phyloP scores from a whole-genome alignment of 1,140 invertebrate species.

The Euborellia annulipes region DNA sequence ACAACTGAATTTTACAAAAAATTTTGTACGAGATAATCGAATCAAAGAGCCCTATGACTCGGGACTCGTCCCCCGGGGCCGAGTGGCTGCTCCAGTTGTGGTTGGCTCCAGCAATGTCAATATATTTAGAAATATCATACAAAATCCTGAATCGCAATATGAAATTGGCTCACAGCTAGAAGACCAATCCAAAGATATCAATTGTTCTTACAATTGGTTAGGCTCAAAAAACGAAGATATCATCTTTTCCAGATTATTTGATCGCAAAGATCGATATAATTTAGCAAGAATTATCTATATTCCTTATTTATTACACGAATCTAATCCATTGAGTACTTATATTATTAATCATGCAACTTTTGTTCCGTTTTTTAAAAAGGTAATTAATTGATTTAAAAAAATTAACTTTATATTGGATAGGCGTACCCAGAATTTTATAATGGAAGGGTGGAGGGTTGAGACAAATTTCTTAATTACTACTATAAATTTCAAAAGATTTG shows the following conservation, averaged over 20 bases:
- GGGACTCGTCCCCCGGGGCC: conserved; percentile 65
- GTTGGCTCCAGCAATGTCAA: conserved; percentile 80
- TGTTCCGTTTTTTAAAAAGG: conserved; percentile 64
- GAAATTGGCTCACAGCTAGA: conserved; percentile 91
- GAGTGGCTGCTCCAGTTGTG: conserved; percentile 78
- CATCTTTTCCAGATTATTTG: conserved; percentile 69
- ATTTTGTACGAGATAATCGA: conserved; percentile 72
- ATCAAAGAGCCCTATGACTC: conserved; percentile 74
- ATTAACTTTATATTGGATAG: too few species aligned
- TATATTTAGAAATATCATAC: conserved; percentile 80
- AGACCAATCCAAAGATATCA: conserved; percentile 85
- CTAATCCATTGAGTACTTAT: conserved; percentile 64
- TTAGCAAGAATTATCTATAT: conserved; percentile 73
- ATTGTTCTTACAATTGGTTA: conserved; percentile 90
- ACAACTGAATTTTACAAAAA: conserved; percentile 69
- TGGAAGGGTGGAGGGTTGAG: too few species aligned
- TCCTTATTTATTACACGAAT: conserved; percentile 69
- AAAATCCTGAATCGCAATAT: conserved; percentile 77
- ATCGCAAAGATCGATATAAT: conserved; percentile 82
- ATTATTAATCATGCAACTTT: conserved; percentile 52
- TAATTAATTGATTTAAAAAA: too few species aligned
- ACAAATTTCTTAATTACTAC: too few species aligned
- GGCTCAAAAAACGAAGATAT: conserved; percentile 58
- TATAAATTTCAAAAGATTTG: too few species aligned
- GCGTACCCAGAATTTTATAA: too few species aligned